A percentile compares a stretch with the other conserved stretches of the same genome.
phyloP scores from a whole-genome alignment of 1,140 invertebrate genomes.

The Archivesica marissinica region DNA sequence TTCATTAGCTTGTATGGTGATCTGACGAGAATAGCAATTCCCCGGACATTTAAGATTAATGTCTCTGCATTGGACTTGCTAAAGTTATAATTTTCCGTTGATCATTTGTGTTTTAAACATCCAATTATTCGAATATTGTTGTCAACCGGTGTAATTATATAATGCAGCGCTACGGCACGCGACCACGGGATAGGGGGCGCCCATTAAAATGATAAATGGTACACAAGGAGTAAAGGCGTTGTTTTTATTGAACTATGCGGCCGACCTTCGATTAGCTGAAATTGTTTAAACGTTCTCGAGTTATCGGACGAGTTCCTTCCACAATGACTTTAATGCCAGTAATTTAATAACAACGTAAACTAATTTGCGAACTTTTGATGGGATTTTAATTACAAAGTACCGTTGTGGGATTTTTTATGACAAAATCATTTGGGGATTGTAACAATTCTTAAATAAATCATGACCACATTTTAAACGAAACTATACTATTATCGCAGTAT shows the following conservation, averaged over 20 bases:
- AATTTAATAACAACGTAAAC: conserved; percentile 35
- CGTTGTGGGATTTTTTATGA: conserved; percentile 34
- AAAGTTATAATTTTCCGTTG: conserved; percentile 49
- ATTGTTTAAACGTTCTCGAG: conserved; percentile 10
- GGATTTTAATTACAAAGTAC: conserved; percentile 48
- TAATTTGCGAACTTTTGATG: conserved; percentile 40
- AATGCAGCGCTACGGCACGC: conserved; percentile 49
- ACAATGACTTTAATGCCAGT: conserved; percentile 3
- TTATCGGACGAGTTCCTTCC: neutral
- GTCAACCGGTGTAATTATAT: conserved; percentile 60
- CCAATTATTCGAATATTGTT: conserved; percentile 45
- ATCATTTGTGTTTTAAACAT: conserved; percentile 43
- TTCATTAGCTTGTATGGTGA: conserved; percentile 34
- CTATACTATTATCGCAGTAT: no score
- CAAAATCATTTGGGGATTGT: neutral
- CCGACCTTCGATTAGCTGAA: conserved; percentile 21
- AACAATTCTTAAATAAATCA: neutral
- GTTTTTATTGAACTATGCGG: conserved; percentile 2
- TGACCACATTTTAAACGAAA: no score
- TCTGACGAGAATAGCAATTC: neutral
- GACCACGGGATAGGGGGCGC: conserved; percentile 25
- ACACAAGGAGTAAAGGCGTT: neutral
- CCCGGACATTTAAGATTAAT: conserved; percentile 57
- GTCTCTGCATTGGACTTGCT: conserved; percentile 3
- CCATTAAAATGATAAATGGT: conserved; percentile 62